These are phyloP conservation scores for Dasysyrphus tricinctus DNA, from an alignment of 2,888 invertebrate species.

Conservation along the genomic window DNA sequence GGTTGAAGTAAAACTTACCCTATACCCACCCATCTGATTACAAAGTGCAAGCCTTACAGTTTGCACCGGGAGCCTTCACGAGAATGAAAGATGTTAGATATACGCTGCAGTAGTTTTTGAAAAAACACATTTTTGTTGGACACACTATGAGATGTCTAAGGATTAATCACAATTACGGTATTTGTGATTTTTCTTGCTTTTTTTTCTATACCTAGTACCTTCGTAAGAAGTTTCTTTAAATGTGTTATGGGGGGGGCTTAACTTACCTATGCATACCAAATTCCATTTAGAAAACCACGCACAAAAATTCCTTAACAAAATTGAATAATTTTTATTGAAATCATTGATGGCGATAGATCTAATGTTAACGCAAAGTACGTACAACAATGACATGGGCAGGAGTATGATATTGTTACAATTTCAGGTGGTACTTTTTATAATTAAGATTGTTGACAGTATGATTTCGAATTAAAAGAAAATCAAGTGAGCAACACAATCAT, in stretches of 20 bases:
- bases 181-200: constrained; percentile 55
- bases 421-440: too few species aligned
- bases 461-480: too few species aligned
- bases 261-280: not conserved
- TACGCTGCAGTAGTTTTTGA: constrained; percentile 9
- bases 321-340: constrained; percentile 82
- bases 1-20: not conserved
- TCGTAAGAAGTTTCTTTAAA: too few species aligned
- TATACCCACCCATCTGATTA: not conserved
- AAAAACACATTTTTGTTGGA: constrained; percentile 29
- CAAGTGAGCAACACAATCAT: too few species aligned
- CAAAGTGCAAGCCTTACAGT: constrained; percentile 23
- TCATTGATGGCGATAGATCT: constrained; percentile 81
- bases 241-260: constrained; percentile 76
- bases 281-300: constrained; percentile 10
- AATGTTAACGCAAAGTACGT: too few species aligned
- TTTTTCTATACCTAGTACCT: constrained; percentile 14
- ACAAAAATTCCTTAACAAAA: constrained; percentile 82
- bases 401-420: too few species aligned
- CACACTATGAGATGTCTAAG: constrained; percentile 52
- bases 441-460: too few species aligned
- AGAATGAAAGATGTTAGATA: constrained; percentile 35
- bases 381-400: too few species aligned
- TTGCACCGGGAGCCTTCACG: not conserved
- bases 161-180: constrained; percentile 46